These are phyloP conservation scores for Falco peregrinus DNA, from an alignment of 2,797 vertebrate species.

Conservation along the genomic window DNA sequence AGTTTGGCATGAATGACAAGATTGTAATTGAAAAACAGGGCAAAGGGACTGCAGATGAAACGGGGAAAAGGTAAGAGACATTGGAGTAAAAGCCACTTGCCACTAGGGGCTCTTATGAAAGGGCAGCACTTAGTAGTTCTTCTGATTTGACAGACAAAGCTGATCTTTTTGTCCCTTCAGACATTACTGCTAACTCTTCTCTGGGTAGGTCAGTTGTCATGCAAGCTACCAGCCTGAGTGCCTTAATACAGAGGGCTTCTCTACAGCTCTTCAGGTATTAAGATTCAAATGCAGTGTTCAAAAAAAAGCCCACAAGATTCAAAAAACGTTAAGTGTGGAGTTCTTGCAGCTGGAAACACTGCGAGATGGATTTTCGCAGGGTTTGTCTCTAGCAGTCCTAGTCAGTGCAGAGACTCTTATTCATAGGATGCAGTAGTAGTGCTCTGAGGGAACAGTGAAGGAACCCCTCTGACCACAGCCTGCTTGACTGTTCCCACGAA, in stretches of 20 bases:
- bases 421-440: not conserved
- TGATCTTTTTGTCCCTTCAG: not conserved
- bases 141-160: not conserved
- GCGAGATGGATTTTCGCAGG: not conserved
- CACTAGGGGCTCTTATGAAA: not conserved
- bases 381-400: not conserved
- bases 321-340: not conserved
- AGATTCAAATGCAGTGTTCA: not conserved
- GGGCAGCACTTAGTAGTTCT: not conserved
- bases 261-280: not conserved
- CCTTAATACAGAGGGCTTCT: not conserved
- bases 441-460: not conserved
- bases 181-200: not conserved
- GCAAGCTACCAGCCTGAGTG: not conserved
- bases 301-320: no score
- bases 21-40: conserved; percentile 99
- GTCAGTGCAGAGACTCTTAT: not conserved
- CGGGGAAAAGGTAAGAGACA: conserved; percentile 91
- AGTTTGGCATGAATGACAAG: conserved; percentile 99
- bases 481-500: not conserved
- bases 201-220: not conserved
- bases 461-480: not conserved
- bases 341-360: not conserved
- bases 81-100: not conserved
- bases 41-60: conserved; percentile 93